Evolutionary conservation across 2,888 invertebrate species (phyloP).

Genomic region (Masnerella sp.): DNA sequence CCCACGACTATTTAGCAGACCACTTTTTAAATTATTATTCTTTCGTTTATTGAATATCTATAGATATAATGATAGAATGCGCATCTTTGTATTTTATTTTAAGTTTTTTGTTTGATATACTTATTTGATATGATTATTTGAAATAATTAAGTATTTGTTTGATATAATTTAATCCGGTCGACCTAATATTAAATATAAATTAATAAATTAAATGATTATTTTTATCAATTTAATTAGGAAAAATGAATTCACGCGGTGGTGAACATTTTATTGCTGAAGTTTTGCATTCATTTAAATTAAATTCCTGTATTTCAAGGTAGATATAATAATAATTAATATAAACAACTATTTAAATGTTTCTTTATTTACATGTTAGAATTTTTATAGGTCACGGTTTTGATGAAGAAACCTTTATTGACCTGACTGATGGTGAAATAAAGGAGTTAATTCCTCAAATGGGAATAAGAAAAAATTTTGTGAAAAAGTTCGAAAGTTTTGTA

Average conservation of each 20-base stretch:
- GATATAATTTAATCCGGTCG: too few relatives aligned
- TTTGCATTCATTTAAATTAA: background rate
- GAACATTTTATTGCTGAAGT: background rate
- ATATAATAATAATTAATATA: background rate
- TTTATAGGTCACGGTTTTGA: background rate
- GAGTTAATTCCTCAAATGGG: background rate
- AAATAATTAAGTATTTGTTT: too few relatives aligned
- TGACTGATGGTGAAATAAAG: background rate
- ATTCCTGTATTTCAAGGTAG: background rate
- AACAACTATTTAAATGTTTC: background rate
- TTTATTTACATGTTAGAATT: background rate
- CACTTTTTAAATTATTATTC: too few relatives aligned
- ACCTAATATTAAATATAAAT: too few relatives aligned
- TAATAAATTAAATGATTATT: too few relatives aligned
- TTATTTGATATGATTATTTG: too few relatives aligned
- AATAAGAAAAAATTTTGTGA: background rate
- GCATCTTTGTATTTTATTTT: too few relatives aligned
- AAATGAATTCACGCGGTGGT: background rate
- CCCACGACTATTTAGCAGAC: too few relatives aligned
- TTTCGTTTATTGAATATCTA: too few relatives aligned
- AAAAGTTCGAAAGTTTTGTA: too few relatives aligned
- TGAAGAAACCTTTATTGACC: background rate
- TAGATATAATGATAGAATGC: too few relatives aligned
- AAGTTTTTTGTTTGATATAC: too few relatives aligned
- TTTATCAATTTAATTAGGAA: background rate